Base-by-base conservation (phyloP, 2,888 invertebrate genomes). In the Ganaspis brasiliensis region DNA sequence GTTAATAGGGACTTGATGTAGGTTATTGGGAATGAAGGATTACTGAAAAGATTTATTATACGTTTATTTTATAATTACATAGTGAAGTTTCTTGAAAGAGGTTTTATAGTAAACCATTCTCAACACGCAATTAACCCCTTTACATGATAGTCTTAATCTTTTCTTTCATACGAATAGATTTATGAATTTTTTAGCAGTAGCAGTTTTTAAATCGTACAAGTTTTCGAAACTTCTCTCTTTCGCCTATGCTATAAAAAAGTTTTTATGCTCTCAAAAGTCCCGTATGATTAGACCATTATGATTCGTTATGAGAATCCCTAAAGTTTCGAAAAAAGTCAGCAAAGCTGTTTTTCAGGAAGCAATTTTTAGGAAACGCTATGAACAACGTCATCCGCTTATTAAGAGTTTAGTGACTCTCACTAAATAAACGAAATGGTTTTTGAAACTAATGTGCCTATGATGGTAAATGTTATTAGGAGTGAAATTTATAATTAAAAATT, bases 41-140 rank as follows among this genome's bases (percentile, higher is more conserved):
- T 52, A 52, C 16, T 52, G 16, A 52, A 52, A 52, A 52, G 52
- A 52, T 52, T 52, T 52, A 52, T 52, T n/a, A 19, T 16, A 52
- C 19, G 52, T 52, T 52, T 2, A 52, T 52, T 16, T 52, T 16
- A 52, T 52, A 52, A 52, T 52, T 19, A 52, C 19, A 52, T 12
- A 52, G 16, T 6, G n/a, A 14, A 9, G 52, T 19, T 52, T 52
- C n/a, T 9, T 6, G 19, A 8, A 1, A 19, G 52, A 52, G 19
- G 52, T 52, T 16, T 52, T 52, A 52, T 52, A 52, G n/a, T 52
- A 19, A 52, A 52, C 19, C 52, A 16, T 19, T 52, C 16, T 52
- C 16, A 52, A 52, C 52, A 52, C 52, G 52, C 52, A 52, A 52
- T 52, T 52, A 52, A 52, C 52, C 52, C 19, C 52, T 21, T 52